Percentiles rank a stretch among this genome's conserved stretches.
Conservation (phyloP, 2,888 invertebrate species). For the Adela reaumurella region DNA sequence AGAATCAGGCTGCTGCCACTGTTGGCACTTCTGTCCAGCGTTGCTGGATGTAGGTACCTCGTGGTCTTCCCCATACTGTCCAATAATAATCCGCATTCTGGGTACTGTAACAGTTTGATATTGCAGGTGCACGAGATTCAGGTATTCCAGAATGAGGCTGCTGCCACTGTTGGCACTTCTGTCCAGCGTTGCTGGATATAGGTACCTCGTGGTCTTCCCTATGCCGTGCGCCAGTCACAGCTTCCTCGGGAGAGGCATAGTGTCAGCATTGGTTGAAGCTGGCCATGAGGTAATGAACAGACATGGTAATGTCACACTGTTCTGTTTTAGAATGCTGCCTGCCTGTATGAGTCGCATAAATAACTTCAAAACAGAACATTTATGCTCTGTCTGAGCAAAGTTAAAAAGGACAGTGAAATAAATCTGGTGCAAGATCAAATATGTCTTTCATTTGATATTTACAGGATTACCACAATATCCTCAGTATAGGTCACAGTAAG, state of each 20-base stretch:
- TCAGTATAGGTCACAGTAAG: too few relatives aligned
- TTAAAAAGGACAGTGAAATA: too few relatives aligned
- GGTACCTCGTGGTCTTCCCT: slow-evolving; percentile 23
- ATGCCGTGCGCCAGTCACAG: slow-evolving; percentile 21
- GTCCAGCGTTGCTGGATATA: slow-evolving; percentile 8
- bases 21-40: too few relatives aligned
- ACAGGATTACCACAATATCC: neutral
- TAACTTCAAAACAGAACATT: too few relatives aligned
- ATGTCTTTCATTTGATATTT: neutral
- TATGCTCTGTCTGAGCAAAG: too few relatives aligned
- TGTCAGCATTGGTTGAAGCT: slow-evolving; percentile 18
- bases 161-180: neutral
- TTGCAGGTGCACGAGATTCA: too few relatives aligned
- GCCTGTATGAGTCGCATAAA: too few relatives aligned
- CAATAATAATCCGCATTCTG: too few relatives aligned
- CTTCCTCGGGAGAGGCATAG: slow-evolving; percentile 22
- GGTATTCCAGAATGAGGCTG: neutral
- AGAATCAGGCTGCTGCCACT: too few relatives aligned
- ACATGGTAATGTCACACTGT: neutral
- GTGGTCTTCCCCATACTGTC: slow-evolving; percentile 28
- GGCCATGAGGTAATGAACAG: slow-evolving; percentile 23
- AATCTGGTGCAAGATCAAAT: too few relatives aligned
- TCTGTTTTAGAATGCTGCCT: neutral
- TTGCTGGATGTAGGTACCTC: too few relatives aligned
- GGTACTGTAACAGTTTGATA: too few relatives aligned